These are phyloP conservation scores for Cybosia mesomella DNA, from an alignment of 2,888 invertebrate species.

Conservation along the genomic window DNA sequence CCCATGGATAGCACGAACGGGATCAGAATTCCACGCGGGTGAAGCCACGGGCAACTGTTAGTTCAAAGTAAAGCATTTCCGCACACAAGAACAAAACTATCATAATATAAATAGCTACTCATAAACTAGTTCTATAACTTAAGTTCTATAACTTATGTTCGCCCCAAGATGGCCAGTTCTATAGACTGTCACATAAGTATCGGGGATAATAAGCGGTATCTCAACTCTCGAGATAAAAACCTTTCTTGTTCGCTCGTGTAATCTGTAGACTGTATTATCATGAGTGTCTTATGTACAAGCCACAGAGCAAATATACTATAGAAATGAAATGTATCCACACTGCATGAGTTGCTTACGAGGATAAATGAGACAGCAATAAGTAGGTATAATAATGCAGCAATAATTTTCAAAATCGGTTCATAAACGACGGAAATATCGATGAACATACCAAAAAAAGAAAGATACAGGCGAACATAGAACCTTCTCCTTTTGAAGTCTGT, in stretches of 20 bases:
- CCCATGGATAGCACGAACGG: too few species aligned
- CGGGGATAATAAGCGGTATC: conserved; percentile 36
- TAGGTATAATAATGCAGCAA: too few species aligned
- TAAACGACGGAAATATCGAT: too few species aligned
- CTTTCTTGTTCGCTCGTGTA: conserved; percentile 16
- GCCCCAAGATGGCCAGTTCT: conserved; percentile 36
- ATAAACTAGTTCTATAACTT: conserved; percentile 38
- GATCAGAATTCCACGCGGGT: too few species aligned
- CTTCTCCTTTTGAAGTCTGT: too few species aligned
- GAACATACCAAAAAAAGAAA: too few species aligned
- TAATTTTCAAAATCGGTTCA: too few species aligned
- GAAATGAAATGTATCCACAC: neutral
- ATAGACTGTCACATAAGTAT: conserved; percentile 47
- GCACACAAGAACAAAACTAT: conserved; percentile 20
- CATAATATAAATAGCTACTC: conserved; percentile 27
- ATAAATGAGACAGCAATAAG: neutral
- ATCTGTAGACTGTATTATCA: conserved; percentile 12
- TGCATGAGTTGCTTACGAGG: neutral
- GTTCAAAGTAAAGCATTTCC: conserved; percentile 1
- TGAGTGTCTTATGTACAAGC: neutral
- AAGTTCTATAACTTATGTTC: conserved; percentile 25
- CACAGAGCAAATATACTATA: neutral
- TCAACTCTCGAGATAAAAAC: conserved; percentile 45
- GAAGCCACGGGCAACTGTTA: too few species aligned
- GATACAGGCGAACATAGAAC: too few species aligned